phyloP scores from a whole-genome alignment of 2,888 invertebrate species.

The Sphaerophoria rueppellii region DNA sequence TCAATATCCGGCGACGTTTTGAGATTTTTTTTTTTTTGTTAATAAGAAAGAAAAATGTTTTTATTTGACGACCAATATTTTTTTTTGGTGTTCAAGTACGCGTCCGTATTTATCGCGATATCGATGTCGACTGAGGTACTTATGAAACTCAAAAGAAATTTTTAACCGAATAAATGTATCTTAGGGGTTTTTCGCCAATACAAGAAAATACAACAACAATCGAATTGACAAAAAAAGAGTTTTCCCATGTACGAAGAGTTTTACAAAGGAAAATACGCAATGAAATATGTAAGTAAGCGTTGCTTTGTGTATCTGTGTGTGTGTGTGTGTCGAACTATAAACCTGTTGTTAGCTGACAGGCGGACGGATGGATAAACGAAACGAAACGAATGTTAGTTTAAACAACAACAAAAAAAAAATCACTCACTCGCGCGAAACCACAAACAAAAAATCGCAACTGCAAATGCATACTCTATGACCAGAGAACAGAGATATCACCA shows the following conservation, averaged over 20 bases:
- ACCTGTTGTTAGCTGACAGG: constrained; percentile 49
- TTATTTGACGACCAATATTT: constrained; percentile 44
- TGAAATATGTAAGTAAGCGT: constrained; percentile 17
- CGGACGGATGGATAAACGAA: neutral
- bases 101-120: constrained; percentile 70
- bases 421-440: constrained; percentile 57
- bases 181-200: constrained; percentile 61
- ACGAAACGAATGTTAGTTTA: constrained; percentile 21
- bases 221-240: constrained; percentile 45
- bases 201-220: constrained; percentile 36
- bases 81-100: constrained; percentile 20
- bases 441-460: constrained; percentile 62
- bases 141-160: constrained; percentile 73
- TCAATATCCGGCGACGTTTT: constrained; percentile 68
- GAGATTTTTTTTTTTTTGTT: constrained; percentile 32
- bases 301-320: constrained; percentile 34
- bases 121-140: constrained; percentile 73
- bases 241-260: constrained; percentile 60
- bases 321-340: constrained; percentile 33
- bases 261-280: constrained; percentile 37
- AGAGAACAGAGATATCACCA: constrained; percentile 26
- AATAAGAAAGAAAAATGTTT: neutral
- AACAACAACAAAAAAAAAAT: constrained; percentile 9
- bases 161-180: constrained; percentile 72
- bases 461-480: constrained; percentile 70